phyloP scores from a whole-genome alignment of 2,113 vertebrate species.

The Acrocephalus arundinaceus region DNA sequence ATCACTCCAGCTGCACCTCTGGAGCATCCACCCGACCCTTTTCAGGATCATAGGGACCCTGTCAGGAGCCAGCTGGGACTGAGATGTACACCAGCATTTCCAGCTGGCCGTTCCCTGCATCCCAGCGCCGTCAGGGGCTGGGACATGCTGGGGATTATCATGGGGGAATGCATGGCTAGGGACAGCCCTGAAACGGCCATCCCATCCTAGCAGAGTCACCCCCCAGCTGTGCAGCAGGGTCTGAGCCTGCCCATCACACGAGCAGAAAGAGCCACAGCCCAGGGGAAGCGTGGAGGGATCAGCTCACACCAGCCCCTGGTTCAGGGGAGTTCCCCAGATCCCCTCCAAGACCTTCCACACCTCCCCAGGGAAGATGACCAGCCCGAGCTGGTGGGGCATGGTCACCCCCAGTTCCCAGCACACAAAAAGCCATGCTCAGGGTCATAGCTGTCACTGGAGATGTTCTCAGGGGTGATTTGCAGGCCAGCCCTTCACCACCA shows the following conservation, averaged over 20 bases:
- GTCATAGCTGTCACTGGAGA: neutral
- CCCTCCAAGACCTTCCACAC: neutral
- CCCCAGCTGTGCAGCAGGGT: neutral
- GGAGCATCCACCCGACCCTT: neutral
- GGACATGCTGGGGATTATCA: neutral
- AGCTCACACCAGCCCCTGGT: neutral
- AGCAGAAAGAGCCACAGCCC: neutral
- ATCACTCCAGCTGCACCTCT: neutral
- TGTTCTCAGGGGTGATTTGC: neutral
- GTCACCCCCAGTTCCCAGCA: neutral
- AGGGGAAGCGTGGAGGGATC: neutral
- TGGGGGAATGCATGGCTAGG: neutral
- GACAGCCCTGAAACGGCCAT: neutral
- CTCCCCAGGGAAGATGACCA: neutral
- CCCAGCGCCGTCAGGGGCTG: neutral
- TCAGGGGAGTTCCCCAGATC: neutral
- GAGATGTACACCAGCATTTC: neutral
- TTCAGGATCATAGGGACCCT: neutral
- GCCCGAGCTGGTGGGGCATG: accelerated
- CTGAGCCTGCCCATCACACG: accelerated
- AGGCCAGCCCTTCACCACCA: neutral
- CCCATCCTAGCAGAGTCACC: neutral
- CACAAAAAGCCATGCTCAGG: neutral
- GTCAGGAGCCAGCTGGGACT: neutral
- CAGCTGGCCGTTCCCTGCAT: neutral